Evolutionary conservation across 1,140 invertebrate species (phyloP), one percentile per base, ranked within the genome.

Genomic region (Nasonia longicornis): DNA sequence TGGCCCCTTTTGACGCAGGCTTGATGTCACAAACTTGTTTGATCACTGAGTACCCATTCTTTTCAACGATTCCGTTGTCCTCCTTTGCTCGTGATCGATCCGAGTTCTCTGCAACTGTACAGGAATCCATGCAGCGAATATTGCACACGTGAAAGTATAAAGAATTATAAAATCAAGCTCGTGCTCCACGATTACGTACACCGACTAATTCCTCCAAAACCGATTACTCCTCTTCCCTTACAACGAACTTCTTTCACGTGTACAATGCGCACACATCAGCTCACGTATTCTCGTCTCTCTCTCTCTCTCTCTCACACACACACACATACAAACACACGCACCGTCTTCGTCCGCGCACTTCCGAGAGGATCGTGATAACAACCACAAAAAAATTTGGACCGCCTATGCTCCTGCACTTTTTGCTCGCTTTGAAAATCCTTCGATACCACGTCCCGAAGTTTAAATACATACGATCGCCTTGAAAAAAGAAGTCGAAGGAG

Each of bases 1-100:
- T 90, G 89, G 88, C 89, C 88, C 88, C 88, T 85, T 87, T 87
- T 84, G 86, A 87, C 86, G 88, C 88, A 89, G 89, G 87, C 88
- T 89, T 87, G 87, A 88, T 88, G 86, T 86, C 85, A 77, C 74
- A 71, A 80, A 84, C 82, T 73, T 20, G 1, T 58, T 45, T 31
- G 2, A 22, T 71, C 69, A 38, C 20, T 2, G 58, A 63, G n/a
- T 20, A 63, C 0, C 3, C 31, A 35, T 20, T 42, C 3, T 71
- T 12, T 71, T 38, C 31, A 38, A 38, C 20, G 29, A 66, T 26
- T 42, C 20, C n/a, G 3, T 42, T 77, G 22, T 26, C 1, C 22
- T 29, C 38, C 1, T 2, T 64, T 64, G 31, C n/a, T 38, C 26
- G 31, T 12, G 63, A 66, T 64, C n/a, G 12, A 42, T 67, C 1